phyloP scores from a whole-genome alignment of 2,888 invertebrate species.

The Sisyra nigra region DNA sequence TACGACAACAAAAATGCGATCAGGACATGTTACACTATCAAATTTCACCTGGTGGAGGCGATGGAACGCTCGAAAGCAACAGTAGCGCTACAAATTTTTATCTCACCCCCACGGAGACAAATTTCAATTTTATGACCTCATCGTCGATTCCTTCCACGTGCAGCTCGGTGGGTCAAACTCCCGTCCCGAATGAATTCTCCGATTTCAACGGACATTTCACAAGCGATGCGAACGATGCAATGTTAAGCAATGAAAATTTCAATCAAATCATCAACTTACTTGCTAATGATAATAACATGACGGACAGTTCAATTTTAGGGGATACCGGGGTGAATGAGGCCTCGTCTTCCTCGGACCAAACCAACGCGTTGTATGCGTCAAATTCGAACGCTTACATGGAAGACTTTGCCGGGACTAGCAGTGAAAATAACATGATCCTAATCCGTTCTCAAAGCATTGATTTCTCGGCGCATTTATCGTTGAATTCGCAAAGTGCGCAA shows the following conservation, averaged over 20 bases:
- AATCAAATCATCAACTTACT: conserved; percentile 48
- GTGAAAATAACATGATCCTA: conserved; percentile 2
- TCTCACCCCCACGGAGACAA: conserved; percentile 1
- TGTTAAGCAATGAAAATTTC: conserved; percentile 41
- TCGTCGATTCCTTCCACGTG: conserved; percentile 29
- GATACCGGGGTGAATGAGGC: not conserved
- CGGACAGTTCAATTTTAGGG: not conserved
- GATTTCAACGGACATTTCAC: conserved; percentile 48
- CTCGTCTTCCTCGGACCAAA: not conserved
- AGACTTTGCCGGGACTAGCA: not conserved
- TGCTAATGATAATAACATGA: conserved; percentile 19
- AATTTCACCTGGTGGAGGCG: conserved; percentile 20
- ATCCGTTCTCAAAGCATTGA: conserved; percentile 20
- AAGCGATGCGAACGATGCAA: conserved; percentile 25
- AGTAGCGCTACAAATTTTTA: conserved; percentile 3
- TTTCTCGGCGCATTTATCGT: conserved; percentile 10
- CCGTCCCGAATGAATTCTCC: conserved; percentile 54
- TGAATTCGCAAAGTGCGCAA: conserved; percentile 15
- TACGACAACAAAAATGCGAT: conserved; percentile 34
- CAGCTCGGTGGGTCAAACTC: conserved; percentile 49
- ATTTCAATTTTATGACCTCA: conserved; percentile 17
- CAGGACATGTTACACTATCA: conserved; percentile 8
- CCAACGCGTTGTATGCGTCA: not conserved
- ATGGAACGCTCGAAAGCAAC: conserved; percentile 14
- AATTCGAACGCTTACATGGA: not conserved